These are phyloP conservation scores for Chromis chromis DNA, from an alignment of 2,797 vertebrate species.

Conservation along the genomic window DNA sequence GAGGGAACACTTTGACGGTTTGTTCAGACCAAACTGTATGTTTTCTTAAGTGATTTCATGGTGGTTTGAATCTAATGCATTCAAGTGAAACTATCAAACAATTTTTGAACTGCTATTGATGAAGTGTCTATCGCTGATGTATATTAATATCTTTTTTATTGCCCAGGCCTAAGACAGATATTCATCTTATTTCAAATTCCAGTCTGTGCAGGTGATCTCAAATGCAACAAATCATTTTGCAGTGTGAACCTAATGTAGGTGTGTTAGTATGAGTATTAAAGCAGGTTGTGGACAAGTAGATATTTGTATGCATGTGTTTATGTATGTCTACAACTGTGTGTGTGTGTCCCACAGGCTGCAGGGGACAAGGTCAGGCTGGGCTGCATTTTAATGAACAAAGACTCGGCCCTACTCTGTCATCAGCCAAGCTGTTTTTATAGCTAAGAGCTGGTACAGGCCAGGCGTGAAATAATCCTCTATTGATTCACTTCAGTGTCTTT, in stretches of 20 bases:
- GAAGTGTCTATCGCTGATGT: no score
- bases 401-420: constrained; percentile 45
- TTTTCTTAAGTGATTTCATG: no score
- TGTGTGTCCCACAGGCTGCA: constrained; percentile 13
- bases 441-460: constrained; percentile 31
- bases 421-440: constrained; percentile 31
- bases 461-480: constrained; percentile 49
- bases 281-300: constrained; percentile 5
- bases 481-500: constrained; percentile 50
- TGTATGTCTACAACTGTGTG: not conserved
- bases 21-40: no score
- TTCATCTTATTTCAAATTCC: not conserved
- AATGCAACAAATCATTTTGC: constrained; percentile 6
- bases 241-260: not conserved
- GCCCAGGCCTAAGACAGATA: no score
- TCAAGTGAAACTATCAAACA: no score
- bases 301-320: constrained; percentile 6
- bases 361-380: constrained; percentile 47
- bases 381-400: constrained; percentile 63
- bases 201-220: not conserved
- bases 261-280: not conserved
- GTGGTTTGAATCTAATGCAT: no score
- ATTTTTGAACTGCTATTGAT: no score
- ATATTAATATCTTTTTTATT: no score
- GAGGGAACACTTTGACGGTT: no score